Evolutionary conservation across 2,113 vertebrate genomes (phyloP), one percentile per base, ranked within the genome.

Genomic region (Cinclus cinclus): DNA sequence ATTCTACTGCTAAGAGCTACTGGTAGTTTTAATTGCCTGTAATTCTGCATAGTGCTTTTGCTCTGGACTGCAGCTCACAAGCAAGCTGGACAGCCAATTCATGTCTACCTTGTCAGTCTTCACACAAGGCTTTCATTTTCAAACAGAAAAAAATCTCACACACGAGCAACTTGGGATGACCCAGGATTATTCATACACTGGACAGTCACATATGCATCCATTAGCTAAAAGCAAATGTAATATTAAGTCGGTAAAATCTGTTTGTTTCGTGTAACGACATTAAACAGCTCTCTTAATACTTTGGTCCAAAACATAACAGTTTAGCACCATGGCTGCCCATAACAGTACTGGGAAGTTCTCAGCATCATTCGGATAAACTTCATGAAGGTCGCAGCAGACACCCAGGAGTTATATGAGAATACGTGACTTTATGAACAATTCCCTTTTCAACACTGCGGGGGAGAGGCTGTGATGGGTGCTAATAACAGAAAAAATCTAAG

Each of bases 321-420:
- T 88, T 15, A 53, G 52, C 10, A 11, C 41, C 28, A 2, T 1
- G 60, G 55, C 31, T 62, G 42, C 37, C 21, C 21, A 18, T 15
- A 31, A 27, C 14, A 49, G 31, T 2, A 2, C 6, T 2, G 13
- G 13, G 56, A 22, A 21, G 37, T 53, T 50, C 46, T 41, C 2
- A 15, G 58, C 8, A 2, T 27, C 10, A 15, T 3, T 42, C 41
- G 17, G 6, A 19, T 10, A 15, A 22, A 8, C 25, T 8, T 47
- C 11, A 22, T 1, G 20, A 41, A 35, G 39, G 35, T 0, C 13
- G 14, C 4, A 2, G 70, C 39, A 28, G 55, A 16, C 17, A 14
- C 1, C 0, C 5, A 4, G 5, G 4, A 41, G 8, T 27, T 30
- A 4, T 1, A 2, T 0, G 10, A 15, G 21, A 56, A 47, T 4